These are phyloP conservation scores for Arion vulgaris DNA, from an alignment of 1,140 invertebrate species.

Conservation along the genomic window DNA sequence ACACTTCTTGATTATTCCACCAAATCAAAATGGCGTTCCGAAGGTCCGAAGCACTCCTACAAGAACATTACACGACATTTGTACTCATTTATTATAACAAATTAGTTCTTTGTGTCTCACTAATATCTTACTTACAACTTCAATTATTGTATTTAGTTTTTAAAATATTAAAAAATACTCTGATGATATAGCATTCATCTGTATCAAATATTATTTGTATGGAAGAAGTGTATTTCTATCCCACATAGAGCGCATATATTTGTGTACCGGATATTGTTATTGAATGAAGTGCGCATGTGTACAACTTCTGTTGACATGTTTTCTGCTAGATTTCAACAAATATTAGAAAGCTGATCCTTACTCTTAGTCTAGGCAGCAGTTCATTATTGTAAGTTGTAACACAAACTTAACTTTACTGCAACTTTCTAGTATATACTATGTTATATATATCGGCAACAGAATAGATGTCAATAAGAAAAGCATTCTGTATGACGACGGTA, in stretches of 20 bases:
- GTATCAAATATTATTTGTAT: not conserved
- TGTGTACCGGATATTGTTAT: slow-evolving; percentile 21
- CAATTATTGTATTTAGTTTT: not conserved
- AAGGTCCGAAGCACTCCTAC: slow-evolving; percentile 33
- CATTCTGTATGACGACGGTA: too few species aligned
- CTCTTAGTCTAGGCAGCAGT: too few species aligned
- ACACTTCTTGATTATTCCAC: slow-evolving; percentile 46
- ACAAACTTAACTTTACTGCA: too few species aligned
- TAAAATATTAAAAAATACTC: not conserved
- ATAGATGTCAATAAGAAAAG: too few species aligned
- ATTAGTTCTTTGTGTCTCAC: not conserved
- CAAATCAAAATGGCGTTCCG: slow-evolving; percentile 50
- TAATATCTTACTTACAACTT: not conserved
- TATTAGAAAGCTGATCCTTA: too few species aligned
- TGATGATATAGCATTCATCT: not conserved
- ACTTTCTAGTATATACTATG: too few species aligned
- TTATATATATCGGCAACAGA: too few species aligned
- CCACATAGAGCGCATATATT: not conserved
- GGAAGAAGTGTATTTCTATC: not conserved
- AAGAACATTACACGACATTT: not conserved
- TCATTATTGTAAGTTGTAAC: too few species aligned
- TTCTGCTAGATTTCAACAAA: too few species aligned
- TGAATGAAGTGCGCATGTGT: slow-evolving; percentile 37
- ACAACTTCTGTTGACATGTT: slow-evolving; percentile 29
- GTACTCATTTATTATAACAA: not conserved